These are phyloP conservation scores for Entomobrya proxima DNA, from an alignment of 2,888 invertebrate species.

Conservation along the genomic window DNA sequence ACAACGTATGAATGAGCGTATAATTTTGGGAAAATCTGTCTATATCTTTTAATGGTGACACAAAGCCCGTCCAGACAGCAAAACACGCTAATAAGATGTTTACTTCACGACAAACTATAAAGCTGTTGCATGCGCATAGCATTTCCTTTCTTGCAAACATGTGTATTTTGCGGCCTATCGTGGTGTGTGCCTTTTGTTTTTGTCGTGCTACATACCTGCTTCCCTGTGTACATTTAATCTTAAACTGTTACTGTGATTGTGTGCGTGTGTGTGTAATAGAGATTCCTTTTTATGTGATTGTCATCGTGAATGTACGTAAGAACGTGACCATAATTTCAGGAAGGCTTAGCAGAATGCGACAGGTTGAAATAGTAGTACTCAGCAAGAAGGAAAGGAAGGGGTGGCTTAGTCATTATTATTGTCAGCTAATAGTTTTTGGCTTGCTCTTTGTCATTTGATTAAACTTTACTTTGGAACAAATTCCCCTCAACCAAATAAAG, in stretches of 20 bases:
- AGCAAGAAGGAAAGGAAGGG: constrained; percentile 27
- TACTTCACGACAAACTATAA: not conserved
- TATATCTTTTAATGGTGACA: constrained; percentile 33
- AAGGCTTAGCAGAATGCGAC: constrained; percentile 32
- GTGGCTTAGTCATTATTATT: constrained; percentile 53
- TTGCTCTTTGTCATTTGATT: constrained; percentile 59
- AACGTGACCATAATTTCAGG: constrained; percentile 34
- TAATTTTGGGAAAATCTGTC: constrained; percentile 5
- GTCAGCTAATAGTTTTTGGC: constrained; percentile 54
- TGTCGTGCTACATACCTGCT: not conserved
- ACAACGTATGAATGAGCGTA: no score
- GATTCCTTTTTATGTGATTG: not conserved
- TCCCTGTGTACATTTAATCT: not conserved
- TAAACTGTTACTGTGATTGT: constrained; percentile 28
- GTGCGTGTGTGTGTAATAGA: not conserved
- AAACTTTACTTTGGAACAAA: constrained; percentile 45
- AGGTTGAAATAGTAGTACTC: constrained; percentile 47
- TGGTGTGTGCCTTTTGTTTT: not conserved
- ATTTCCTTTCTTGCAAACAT: not conserved
- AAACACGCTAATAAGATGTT: constrained; percentile 27
- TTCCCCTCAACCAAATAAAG: constrained; percentile 33
- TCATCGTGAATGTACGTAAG: not conserved
- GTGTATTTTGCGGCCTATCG: not conserved
- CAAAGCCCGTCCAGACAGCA: not conserved
- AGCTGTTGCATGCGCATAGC: constrained; percentile 33